phyloP scores from a whole-genome alignment of 2,888 invertebrate genomes.

The Drosophila neutralis region DNA sequence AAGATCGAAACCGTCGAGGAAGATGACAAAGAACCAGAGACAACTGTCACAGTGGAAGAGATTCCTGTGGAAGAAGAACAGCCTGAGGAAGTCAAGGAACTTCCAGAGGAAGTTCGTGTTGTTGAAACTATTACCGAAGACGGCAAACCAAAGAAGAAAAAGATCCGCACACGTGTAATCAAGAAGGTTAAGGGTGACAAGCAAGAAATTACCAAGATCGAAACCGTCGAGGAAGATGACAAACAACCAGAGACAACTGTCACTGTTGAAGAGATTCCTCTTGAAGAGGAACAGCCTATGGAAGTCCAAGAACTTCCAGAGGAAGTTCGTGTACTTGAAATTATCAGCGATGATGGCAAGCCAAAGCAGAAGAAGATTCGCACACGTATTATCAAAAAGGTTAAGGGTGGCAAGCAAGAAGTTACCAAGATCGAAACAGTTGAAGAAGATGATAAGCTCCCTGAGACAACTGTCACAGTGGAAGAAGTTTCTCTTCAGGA shows the following conservation, averaged over 20 bases:
- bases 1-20: conserved; percentile 64
- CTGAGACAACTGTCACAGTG: conserved; percentile 61
- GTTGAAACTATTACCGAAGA: conserved; percentile 57
- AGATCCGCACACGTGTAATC: conserved; percentile 66
- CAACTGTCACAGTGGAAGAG: conserved; percentile 58
- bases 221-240: conserved; percentile 70
- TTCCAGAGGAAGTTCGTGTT: conserved; percentile 64
- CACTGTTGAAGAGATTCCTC: conserved; percentile 55
- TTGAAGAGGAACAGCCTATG: conserved; percentile 47
- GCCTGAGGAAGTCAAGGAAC: conserved; percentile 46
- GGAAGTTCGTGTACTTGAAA: conserved; percentile 61
- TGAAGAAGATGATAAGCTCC: conserved; percentile 65
- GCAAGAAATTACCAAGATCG: conserved; percentile 69
- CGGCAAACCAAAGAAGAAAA: conserved; percentile 57
- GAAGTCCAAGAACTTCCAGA: conserved; percentile 61
- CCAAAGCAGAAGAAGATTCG: conserved; percentile 61
- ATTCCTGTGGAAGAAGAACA: conserved; percentile 40
- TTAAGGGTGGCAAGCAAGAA: conserved; percentile 69
- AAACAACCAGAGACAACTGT: conserved; percentile 61
- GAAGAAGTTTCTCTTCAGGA: conserved; percentile 50
- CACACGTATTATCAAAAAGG: conserved; percentile 68
- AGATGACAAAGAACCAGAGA: conserved; percentile 57
- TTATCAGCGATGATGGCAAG: conserved; percentile 56
- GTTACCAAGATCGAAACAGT: conserved; percentile 70
- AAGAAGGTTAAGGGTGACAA: conserved; percentile 69